Percentiles rank a stretch among this genome's conserved stretches.
phyloP scores from a whole-genome alignment of 2,113 vertebrate genomes.

The Potamarius usumacintae region DNA sequence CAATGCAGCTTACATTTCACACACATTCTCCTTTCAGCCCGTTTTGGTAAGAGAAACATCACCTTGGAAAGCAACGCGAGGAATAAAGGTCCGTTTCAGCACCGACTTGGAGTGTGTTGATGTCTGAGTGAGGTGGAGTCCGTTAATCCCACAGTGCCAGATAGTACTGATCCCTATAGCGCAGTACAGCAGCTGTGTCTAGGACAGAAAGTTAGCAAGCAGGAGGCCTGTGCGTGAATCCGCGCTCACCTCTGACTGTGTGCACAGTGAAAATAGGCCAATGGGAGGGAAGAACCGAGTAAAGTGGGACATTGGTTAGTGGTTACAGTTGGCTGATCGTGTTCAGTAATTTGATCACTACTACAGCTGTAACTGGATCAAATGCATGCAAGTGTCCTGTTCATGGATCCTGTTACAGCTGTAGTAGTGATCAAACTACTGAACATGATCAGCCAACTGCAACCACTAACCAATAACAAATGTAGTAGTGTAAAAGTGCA shows the following conservation, averaged over 20 bases:
- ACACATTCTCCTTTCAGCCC: neutral
- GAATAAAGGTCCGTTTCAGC: conserved; percentile 24
- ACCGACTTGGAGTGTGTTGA: conserved; percentile 16
- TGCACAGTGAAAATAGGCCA: neutral
- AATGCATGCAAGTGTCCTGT: too few species aligned
- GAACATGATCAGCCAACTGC: neutral
- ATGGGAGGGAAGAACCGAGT: neutral
- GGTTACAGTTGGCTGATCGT: neutral
- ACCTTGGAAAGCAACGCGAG: conserved; percentile 19
- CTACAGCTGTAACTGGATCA: neutral
- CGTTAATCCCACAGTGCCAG: conserved; percentile 65
- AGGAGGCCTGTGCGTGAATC: neutral
- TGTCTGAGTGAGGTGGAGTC: conserved; percentile 41
- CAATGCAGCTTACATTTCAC: neutral
- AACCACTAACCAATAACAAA: neutral
- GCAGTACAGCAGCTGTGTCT: neutral
- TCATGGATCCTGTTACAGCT: neutral
- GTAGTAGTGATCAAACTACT: neutral
- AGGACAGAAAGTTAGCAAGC: neutral
- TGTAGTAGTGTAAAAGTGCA: neutral
- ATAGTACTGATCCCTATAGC: conserved; percentile 59
- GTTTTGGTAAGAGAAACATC: conserved; percentile 31
- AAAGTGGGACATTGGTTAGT: neutral
- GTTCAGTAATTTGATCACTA: neutral
- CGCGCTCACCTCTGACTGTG: neutral